phyloP scores from a whole-genome alignment of 1,140 invertebrate species.

The Ericerus pela region DNA sequence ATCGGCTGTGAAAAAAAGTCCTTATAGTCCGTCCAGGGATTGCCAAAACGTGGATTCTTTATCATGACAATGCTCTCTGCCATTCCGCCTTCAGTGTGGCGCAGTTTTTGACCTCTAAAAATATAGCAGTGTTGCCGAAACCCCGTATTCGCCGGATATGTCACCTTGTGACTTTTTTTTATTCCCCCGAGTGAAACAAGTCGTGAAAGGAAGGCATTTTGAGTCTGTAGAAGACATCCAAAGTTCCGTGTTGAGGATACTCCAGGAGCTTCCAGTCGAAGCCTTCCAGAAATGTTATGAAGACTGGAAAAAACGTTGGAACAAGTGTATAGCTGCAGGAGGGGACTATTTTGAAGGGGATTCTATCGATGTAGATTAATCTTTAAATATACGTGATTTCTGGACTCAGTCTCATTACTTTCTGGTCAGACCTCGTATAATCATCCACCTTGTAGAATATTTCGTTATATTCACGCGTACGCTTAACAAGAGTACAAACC shows the following conservation, averaged over 20 bases:
- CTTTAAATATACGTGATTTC: slow-evolving; percentile 14
- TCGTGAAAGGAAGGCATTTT: slow-evolving; percentile 19
- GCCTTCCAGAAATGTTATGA: slow-evolving; percentile 27
- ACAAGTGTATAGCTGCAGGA: slow-evolving; percentile 37
- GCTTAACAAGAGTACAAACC: too few species aligned
- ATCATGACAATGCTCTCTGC: slow-evolving; percentile 27
- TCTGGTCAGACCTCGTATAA: slow-evolving; percentile 13
- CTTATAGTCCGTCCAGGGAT: background rate
- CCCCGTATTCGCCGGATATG: slow-evolving; percentile 29
- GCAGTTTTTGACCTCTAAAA: slow-evolving; percentile 23
- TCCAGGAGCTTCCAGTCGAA: slow-evolving; percentile 14
- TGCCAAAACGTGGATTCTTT: slow-evolving; percentile 21
- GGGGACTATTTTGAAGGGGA: slow-evolving; percentile 28
- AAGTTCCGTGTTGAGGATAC: slow-evolving; percentile 5
- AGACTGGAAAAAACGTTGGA: slow-evolving; percentile 16
- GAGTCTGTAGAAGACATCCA: slow-evolving; percentile 20
- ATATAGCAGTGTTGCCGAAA: slow-evolving; percentile 22
- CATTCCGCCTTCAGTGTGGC: slow-evolving; percentile 21
- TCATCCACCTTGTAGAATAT: too few species aligned
- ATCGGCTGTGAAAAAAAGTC: background rate
- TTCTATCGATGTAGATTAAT: slow-evolving; percentile 36
- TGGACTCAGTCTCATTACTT: slow-evolving; percentile 13
- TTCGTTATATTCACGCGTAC: too few species aligned
- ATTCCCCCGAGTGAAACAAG: slow-evolving; percentile 23
- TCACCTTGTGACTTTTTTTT: slow-evolving; percentile 26